phyloP scores from a whole-genome alignment of 2,113 vertebrate species.

The Tachysurus fulvidraco region DNA sequence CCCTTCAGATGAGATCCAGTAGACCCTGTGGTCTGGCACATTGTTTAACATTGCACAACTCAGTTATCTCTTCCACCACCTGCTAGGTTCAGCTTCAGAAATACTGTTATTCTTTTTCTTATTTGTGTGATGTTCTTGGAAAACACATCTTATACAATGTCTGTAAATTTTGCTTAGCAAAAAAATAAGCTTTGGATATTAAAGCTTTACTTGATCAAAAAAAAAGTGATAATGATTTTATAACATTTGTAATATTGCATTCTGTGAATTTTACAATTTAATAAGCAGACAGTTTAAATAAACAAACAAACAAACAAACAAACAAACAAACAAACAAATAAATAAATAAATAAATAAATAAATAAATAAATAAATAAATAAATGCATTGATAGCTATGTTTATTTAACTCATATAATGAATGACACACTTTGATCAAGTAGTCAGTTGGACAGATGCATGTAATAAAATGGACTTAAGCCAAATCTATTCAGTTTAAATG shows the following conservation, averaged over 20 bases:
- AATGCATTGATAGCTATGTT: neutral
- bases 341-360: neutral
- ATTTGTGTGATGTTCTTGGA: neutral
- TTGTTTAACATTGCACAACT: neutral
- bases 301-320: neutral
- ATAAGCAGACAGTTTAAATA: neutral
- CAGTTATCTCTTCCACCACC: neutral
- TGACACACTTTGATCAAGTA: neutral
- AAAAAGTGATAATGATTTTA: neutral
- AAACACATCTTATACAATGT: neutral
- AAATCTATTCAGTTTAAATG: neutral
- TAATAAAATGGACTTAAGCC: neutral
- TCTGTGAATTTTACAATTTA: neutral
- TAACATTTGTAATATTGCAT: neutral
- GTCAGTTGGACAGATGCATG: neutral
- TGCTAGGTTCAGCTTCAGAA: neutral
- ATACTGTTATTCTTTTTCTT: neutral
- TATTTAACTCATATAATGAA: neutral
- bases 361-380: neutral
- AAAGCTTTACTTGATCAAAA: neutral
- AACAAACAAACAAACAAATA: neutral
- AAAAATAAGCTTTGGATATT: neutral
- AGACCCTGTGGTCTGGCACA: slow-evolving; percentile 37
- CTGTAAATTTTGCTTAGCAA: neutral
- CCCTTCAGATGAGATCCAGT: slow-evolving; percentile 50